Evolutionary conservation across 1,140 invertebrate genomes (phyloP), one percentile per base, ranked within the genome.

Genomic region (Tetragnatha versicolor): DNA sequence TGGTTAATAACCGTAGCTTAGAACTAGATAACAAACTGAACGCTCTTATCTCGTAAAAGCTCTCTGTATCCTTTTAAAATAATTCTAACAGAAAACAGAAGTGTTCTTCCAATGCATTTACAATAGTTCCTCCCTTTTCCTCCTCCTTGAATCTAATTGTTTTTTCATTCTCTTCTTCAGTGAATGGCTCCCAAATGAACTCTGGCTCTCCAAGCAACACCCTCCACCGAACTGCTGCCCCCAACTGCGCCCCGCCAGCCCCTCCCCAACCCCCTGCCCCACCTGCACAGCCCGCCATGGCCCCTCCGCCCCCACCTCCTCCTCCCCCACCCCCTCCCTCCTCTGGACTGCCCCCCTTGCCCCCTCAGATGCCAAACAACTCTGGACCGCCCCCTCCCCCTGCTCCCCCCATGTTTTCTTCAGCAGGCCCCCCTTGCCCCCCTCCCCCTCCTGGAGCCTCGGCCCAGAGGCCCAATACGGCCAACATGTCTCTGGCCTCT

Each of bases 401-500:
- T 37, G 33, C 49, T n/a, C 60, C 75, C 10, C 42, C 42, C 12
- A 47, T 60, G 17, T 33, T 29, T n/a, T 35, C 37, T 17, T 68
- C 37, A 29, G 31, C 58, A 35, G 37, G 73, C 4, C 73, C 73
- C 0, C 73, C 73, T 0, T 77, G 73, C 20, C 63, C 81, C 25
- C 76, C 60, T 14, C 79, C 72, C 3, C 55, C 60, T 25, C 51
- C 79, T 39, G 55, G 73, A 22, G 27, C 55, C 12, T 63, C 42
- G 5, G 25, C 33, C 25, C 60, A 69, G 35, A 35, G 76, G 5
- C 51, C 66, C 29, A 80, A 66, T 10, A 42, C 79, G 2, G 55
- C 82, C 88, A 89, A 65, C 91, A 92, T 78, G 93, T 73, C 69
- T 35, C 87, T 97, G n/a, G 93, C 94, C 6, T 92, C 93, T 14